phyloP scores from a whole-genome alignment of 2,888 invertebrate species.

The Petrophora chlorosata region DNA sequence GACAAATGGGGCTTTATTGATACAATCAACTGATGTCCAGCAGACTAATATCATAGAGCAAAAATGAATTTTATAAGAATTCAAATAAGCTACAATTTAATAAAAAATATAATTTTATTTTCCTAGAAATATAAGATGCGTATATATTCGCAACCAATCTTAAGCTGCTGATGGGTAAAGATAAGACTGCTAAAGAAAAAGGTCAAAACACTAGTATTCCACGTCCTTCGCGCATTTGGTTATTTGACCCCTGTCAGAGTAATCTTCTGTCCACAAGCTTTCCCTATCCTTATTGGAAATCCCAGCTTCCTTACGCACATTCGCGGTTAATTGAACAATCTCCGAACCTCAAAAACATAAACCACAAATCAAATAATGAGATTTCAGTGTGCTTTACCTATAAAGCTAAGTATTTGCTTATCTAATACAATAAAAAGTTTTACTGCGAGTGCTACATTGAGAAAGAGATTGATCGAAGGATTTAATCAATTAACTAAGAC shows the following conservation, averaged over 20 bases:
- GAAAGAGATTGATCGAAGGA: background rate
- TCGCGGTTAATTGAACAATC: constrained; percentile 68
- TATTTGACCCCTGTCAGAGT: constrained; percentile 73
- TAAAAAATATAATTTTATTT: background rate
- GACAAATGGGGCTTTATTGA: constrained; percentile 23
- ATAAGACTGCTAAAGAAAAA: constrained; percentile 31
- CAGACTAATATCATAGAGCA: no score
- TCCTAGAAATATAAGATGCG: background rate
- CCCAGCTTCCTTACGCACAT: constrained; percentile 50
- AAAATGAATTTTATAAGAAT: background rate
- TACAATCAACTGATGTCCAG: no score
- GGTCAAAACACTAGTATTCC: constrained; percentile 35
- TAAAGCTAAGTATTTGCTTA: background rate
- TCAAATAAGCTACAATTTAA: background rate
- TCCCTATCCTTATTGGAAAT: constrained; percentile 68
- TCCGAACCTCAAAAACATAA: constrained; percentile 46
- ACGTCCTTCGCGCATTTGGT: constrained; percentile 50
- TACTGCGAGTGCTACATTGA: background rate
- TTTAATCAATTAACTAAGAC: background rate
- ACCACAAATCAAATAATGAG: constrained; percentile 38
- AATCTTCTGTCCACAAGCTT: constrained; percentile 62
- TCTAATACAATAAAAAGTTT: background rate
- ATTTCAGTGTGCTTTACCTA: constrained; percentile 2
- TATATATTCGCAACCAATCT: background rate
- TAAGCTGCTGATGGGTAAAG: constrained; percentile 9